These are phyloP conservation scores for Bettongia penicillata DNA, from an alignment of 2,113 vertebrate species.

Conservation along the genomic window DNA sequence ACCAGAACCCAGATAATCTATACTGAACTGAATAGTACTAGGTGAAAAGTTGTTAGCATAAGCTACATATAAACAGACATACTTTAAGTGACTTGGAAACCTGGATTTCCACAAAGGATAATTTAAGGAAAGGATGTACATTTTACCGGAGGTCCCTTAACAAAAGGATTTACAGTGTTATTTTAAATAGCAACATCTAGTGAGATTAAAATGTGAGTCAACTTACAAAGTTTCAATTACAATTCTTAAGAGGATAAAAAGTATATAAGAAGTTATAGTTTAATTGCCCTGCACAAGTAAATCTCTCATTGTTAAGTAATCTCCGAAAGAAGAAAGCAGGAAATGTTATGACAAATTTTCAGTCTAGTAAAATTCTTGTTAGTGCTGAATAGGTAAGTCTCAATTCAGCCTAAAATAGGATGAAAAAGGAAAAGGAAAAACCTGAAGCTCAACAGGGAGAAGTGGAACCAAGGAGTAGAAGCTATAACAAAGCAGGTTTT, in stretches of 20 bases:
- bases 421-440: not conserved
- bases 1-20: not conserved
- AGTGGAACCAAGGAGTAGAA: not conserved
- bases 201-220: not conserved
- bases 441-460: not conserved
- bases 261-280: not conserved
- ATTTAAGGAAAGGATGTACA: not conserved
- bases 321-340: not conserved
- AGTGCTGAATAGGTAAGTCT: not conserved
- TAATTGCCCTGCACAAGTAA: not conserved
- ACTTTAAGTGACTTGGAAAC: not conserved
- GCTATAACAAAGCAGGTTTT: not conserved
- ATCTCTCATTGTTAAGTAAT: not conserved
- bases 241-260: not conserved
- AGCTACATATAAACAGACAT: not conserved
- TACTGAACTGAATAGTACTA: not conserved
- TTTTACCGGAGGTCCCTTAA: not conserved
- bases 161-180: slow-evolving; percentile 3
- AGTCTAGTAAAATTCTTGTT: not conserved
- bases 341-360: not conserved
- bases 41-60: not conserved
- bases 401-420: not conserved
- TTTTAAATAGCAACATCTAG: not conserved
- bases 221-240: not conserved
- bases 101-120: not conserved